Percentiles rank a stretch among this genome's conserved stretches.
phyloP scores from a whole-genome alignment of 2,113 vertebrate genomes.

The Electrona antarctica region DNA sequence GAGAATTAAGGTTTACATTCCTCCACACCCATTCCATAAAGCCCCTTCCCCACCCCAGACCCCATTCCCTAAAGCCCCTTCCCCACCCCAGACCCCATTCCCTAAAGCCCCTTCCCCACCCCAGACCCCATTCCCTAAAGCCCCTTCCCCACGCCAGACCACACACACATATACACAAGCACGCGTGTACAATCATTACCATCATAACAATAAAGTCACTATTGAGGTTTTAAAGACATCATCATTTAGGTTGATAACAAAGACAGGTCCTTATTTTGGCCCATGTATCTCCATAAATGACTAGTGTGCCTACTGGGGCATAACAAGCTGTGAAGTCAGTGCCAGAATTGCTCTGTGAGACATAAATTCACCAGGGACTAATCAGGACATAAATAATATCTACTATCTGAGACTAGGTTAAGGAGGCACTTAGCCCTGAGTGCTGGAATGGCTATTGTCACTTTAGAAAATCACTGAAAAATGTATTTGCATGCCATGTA shows the following conservation, averaged over 20 bases:
- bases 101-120: not conserved
- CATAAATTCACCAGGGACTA: conserved; percentile 26
- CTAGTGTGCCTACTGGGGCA: not conserved
- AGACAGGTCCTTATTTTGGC: conserved; percentile 26
- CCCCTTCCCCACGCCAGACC: not conserved
- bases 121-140: not conserved
- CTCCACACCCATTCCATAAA: not conserved
- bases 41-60: not conserved
- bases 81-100: conserved; percentile 3
- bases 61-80: conserved; percentile 7
- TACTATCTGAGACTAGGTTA: conserved; percentile 46
- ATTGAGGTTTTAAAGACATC: conserved; percentile 9
- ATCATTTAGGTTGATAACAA: conserved; percentile 38
- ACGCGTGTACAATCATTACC: conserved; percentile 21
- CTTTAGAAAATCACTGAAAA: conserved; percentile 14
- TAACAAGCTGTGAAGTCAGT: conserved; percentile 25
- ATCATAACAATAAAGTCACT: conserved; percentile 14
- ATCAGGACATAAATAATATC: conserved; percentile 32
- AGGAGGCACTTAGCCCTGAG: conserved; percentile 57
- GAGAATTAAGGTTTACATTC: conserved; percentile 1
- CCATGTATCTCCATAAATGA: conserved; percentile 33
- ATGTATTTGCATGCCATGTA: conserved; percentile 12
- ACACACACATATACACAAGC: not conserved
- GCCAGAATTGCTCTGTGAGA: conserved; percentile 18
- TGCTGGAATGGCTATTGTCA: conserved; percentile 32